Evolutionary conservation across 2,797 vertebrate genomes (phyloP), one percentile per base, ranked within the genome.

Genomic region (Clarias laeviceps): DNA sequence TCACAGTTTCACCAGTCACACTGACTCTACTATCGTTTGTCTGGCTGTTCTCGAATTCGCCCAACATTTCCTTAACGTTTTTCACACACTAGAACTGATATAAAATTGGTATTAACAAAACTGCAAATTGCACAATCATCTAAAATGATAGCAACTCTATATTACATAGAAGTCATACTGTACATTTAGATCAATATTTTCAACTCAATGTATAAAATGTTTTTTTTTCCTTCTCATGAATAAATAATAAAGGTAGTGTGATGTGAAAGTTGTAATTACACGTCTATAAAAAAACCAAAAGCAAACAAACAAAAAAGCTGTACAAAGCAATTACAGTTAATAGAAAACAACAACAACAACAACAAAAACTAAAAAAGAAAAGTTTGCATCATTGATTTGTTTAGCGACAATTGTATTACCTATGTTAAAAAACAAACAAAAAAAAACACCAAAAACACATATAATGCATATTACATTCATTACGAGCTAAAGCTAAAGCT

Each of bases 161-260:
- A 94, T 95, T 95, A 95, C 93, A 95, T 91, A 83, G 89, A 90
- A 91, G 90, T 84, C 88, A 84, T 87, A 87, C 92, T 94, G 91
- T 95, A 94, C 88, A 91, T 94, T 94, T 92, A 95, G 89, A 93
- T 93, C 86, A 87, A 88, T 89, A 92, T 92, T 89, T 91, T 93
- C 90, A 95, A 96, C 94, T 92, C 90, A 95, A 95, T 95, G 95
- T 95, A 95, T 94, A 96, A 96, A 96, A 91, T 92, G 91, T 92
- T 92, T 87, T 89, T 92, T 56, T 32, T 34, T 11, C 64, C 50
- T 54, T 22, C 87, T 89, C 90, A 92, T 94, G 94, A 95, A 94
- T 95, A 96, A 96, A 96, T 94, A 90, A 95, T 93, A 81, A 91
- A 90, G 84, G 91, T 90, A 89, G 91, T 92, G 92, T 90, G 88